Evolutionary conservation across 2,113 vertebrate species (phyloP).

Genomic region (Nerophis ophidion): DNA sequence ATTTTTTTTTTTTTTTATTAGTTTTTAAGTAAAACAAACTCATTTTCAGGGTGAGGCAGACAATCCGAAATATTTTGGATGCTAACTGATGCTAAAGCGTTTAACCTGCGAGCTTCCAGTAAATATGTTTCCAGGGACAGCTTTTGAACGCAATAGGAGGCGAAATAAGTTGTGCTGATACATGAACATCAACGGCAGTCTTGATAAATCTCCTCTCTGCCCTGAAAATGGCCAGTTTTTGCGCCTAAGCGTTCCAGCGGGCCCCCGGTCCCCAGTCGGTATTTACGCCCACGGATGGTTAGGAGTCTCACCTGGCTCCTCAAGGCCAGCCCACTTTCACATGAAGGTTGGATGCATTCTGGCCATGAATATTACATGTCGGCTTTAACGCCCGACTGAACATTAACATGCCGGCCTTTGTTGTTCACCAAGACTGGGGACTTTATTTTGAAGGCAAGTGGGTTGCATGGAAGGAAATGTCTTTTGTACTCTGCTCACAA

Average conservation of each 20-base stretch:
- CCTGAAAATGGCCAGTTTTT: too few species aligned
- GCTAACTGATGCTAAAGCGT: too few species aligned
- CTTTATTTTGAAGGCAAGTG: constrained; percentile 39
- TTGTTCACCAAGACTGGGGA: constrained; percentile 9
- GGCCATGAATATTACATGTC: constrained; percentile 37
- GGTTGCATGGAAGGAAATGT: constrained; percentile 39
- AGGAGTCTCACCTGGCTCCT: constrained; percentile 36
- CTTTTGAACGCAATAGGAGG: too few species aligned
- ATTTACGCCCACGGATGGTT: constrained; percentile 33
- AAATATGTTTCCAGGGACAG: too few species aligned
- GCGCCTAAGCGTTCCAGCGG: not conserved
- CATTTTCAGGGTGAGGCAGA: too few species aligned
- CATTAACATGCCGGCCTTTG: constrained; percentile 19
- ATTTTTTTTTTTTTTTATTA: too few species aligned
- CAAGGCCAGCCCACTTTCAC: constrained; percentile 12
- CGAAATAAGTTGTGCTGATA: too few species aligned
- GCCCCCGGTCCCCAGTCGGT: not conserved
- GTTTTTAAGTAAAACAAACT: too few species aligned
- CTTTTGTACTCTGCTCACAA: constrained; percentile 41
- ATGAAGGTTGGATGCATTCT: constrained; percentile 25
- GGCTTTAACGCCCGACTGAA: constrained; percentile 27
- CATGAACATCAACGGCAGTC: too few species aligned
- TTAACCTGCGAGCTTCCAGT: too few species aligned
- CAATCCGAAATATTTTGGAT: too few species aligned
- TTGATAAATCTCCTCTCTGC: too few species aligned